phyloP scores from a whole-genome alignment of 2,797 vertebrate species.

The Siniperca scherzeri region DNA sequence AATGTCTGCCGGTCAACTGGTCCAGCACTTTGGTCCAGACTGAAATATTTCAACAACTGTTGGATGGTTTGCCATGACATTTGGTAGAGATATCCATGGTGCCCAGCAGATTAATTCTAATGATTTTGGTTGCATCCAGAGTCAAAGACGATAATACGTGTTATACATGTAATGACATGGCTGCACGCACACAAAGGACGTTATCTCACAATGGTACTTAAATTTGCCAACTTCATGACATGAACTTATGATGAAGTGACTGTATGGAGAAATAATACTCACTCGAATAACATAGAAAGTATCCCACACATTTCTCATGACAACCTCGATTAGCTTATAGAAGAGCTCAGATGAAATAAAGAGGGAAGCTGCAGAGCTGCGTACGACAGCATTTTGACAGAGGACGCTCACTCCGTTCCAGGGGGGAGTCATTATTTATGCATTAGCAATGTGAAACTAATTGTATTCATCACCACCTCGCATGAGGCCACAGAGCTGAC shows the following conservation, averaged over 20 bases:
- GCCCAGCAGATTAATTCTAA: too few relatives aligned
- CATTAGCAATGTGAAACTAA: constrained; percentile 82
- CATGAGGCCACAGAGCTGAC: constrained; percentile 61
- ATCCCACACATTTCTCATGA: constrained; percentile 35
- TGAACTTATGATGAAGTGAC: constrained; percentile 1
- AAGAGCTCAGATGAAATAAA: constrained; percentile 42
- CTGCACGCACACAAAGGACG: too few relatives aligned
- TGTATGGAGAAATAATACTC: constrained; percentile 1
- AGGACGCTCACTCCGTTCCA: constrained; percentile 52
- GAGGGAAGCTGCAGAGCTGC: constrained; percentile 38
- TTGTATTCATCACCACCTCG: constrained; percentile 76
- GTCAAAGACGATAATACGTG: too few relatives aligned
- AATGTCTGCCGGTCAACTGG: too few relatives aligned
- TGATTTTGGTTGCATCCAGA: too few relatives aligned
- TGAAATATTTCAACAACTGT: too few relatives aligned
- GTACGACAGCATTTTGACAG: constrained; percentile 68
- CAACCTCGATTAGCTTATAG: constrained; percentile 34
- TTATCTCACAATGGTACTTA: neutral
- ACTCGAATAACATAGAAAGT: constrained; percentile 14
- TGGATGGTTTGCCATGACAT: too few relatives aligned
- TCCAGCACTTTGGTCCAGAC: too few relatives aligned
- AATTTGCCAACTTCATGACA: constrained; percentile 11
- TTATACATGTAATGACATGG: too few relatives aligned
- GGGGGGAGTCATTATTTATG: constrained; percentile 80
- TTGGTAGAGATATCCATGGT: too few relatives aligned